Conservation (phyloP, 2,797 vertebrate genomes). For the Eremophila alpestris region DNA sequence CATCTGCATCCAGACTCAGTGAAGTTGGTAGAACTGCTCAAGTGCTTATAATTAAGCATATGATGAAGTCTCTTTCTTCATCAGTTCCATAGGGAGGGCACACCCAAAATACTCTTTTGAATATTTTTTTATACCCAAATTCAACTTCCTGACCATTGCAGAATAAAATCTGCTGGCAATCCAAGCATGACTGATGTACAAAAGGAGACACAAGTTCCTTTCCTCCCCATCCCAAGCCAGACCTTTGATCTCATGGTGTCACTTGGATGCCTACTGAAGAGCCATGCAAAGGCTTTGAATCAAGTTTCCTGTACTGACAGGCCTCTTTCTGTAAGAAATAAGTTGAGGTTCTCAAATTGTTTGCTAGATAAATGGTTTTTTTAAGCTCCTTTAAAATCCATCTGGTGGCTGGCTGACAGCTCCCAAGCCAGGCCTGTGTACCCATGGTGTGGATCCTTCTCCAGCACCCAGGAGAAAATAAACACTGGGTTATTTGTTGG, state of each 20-base stretch:
- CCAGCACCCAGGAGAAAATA: not conserved
- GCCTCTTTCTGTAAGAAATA: not conserved
- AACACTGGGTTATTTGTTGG: not conserved
- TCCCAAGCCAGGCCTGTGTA: not conserved
- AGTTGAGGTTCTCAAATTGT: not conserved
- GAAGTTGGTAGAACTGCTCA: not conserved
- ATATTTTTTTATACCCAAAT: conserved; percentile 14
- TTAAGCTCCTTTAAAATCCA: not conserved
- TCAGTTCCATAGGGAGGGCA: not conserved
- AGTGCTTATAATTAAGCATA: conserved; percentile 15
- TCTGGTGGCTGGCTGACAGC: not conserved
- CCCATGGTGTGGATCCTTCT: not conserved
- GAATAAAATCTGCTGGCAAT: conserved; percentile 23
- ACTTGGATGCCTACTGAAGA: conserved; percentile 1
- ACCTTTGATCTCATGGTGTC: conserved; percentile 30
- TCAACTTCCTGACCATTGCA: conserved; percentile 1
- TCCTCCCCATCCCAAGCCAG: conserved; percentile 11
- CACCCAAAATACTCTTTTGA: conserved; percentile 21
- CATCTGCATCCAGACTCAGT: conserved; percentile 9
- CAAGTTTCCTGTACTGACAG: not conserved
- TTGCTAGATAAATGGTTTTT: not conserved
- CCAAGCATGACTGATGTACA: not conserved
- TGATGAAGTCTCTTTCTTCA: not conserved
- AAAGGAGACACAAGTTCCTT: not conserved
- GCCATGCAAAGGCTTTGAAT: not conserved